Evolutionary conservation across 30 jellyfish, hydroid and myxozoan species (phyloP).

Genomic region (Euphysa ruthae): DNA sequence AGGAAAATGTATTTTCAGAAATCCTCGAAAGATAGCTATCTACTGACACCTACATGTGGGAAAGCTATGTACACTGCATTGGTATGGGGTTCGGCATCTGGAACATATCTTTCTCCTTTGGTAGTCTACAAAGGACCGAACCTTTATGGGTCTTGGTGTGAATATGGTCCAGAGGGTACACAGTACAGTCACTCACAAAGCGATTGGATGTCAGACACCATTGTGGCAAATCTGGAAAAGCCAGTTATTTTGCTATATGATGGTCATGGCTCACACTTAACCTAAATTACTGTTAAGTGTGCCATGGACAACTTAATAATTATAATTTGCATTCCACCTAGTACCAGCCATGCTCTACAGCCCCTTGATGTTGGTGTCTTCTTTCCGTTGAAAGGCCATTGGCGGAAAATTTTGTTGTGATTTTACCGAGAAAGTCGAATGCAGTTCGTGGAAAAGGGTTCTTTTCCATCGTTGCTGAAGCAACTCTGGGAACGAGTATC

Average conservation of each 20-base stretch:
- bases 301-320: conserved; percentile 28
- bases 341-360: conserved; percentile 34
- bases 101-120: conserved; percentile 35
- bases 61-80: conserved; percentile 41
- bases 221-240: too few relatives aligned
- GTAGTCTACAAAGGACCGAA: conserved; percentile 43
- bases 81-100: conserved; percentile 39
- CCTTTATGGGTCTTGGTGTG: conserved; percentile 39
- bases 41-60: neutral
- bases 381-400: conserved; percentile 10
- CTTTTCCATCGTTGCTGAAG: too few relatives aligned
- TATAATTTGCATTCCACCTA: conserved; percentile 31
- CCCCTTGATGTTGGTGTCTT: too few relatives aligned
- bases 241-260: conserved; percentile 26
- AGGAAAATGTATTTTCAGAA: neutral
- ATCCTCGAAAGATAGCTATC: neutral
- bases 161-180: too few relatives aligned
- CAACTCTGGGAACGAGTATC: too few relatives aligned
- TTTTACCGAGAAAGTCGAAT: too few relatives aligned
- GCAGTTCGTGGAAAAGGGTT: too few relatives aligned
- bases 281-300: conserved; percentile 16
- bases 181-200: too few relatives aligned
- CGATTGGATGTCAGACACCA: too few relatives aligned
- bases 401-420: too few relatives aligned
- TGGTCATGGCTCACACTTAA: conserved; percentile 42